Evolutionary conservation across 2,797 vertebrate genomes (phyloP).

Genomic region (Luscinia luscinia): DNA sequence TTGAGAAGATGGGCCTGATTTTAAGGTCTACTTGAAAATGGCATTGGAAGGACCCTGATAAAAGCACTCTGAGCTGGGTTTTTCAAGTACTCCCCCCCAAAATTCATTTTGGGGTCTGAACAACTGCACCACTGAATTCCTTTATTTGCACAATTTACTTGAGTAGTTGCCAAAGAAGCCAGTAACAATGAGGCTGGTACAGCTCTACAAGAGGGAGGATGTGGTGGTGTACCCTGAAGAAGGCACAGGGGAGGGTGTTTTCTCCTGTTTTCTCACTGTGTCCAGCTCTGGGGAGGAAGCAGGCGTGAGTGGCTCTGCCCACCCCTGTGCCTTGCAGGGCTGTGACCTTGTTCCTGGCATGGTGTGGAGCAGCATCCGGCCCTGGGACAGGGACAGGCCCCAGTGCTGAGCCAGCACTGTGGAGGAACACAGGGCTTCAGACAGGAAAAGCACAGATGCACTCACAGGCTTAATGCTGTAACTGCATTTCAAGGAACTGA

Average conservation of each 20-base stretch:
- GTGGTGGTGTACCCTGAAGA: not conserved
- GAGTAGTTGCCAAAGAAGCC: not conserved
- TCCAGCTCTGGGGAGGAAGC: not conserved
- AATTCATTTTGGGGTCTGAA: not conserved
- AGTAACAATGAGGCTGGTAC: not conserved
- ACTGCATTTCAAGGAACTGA: not conserved
- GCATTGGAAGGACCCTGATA: not conserved
- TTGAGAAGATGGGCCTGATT: not conserved
- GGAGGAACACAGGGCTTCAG: not conserved
- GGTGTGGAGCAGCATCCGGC: fast-evolving
- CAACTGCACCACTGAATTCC: not conserved
- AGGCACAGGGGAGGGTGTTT: not conserved
- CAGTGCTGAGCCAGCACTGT: fast-evolving
- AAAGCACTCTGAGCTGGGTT: not conserved
- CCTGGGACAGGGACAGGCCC: not conserved
- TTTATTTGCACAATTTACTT: not conserved
- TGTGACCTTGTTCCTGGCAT: not conserved
- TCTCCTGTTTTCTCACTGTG: not conserved
- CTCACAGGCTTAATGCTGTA: not conserved
- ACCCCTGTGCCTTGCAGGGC: not conserved
- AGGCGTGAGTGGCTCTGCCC: fast-evolving
- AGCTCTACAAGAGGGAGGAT: not conserved
- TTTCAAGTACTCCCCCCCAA: not conserved
- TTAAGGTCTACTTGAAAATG: not conserved
- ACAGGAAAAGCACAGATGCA: not conserved